Evolutionary conservation across 2,113 vertebrate species (phyloP), one percentile per base, ranked within the genome.

Genomic region (Pheucticus melanocephalus): DNA sequence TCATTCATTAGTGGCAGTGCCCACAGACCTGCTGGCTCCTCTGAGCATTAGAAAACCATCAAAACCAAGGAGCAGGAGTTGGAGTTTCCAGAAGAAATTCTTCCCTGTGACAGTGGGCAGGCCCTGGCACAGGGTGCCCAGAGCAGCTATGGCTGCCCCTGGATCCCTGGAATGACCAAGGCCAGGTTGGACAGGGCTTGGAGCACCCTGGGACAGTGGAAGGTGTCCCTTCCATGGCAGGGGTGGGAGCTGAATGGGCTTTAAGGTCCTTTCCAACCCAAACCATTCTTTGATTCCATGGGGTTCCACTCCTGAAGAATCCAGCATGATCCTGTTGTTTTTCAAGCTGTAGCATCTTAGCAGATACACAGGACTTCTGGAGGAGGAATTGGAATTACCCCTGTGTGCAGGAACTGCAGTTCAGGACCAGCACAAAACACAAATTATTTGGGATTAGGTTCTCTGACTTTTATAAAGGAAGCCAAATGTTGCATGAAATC

Each of bases 171-270:
- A 3, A 54, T 42, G 30, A 3, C 22, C 30, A 25, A 47, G 24
- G 6, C 25, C 40, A 42, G 47, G n/a, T 0, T 82, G 54, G n/a
- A 68, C 0, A 0, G 39, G 33, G 4, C 6, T 75, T 47, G 70
- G 47, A 82, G 18, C 35, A 48, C 0, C n/a, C 15, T 76, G 63
- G 15, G 14, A 3, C 0, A 23, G 35, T 54, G 35, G 22, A 4
- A 76, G 10, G 1, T 54, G 40, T 27, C 54, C 30, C 20, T 68
- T 19, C 19, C 37, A 14, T 11, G 37, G 12, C 27, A 30, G 28
- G 10, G 13, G 6, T 30, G 9, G 33, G 33, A 18, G 19, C n/a
- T 61, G 40, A 12, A 23, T 54, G 24, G 5, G 5, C 8, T 77
- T 56, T 35, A 31, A 33, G 30, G 10, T 82, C n/a, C 14, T 12